Evolutionary conservation across 2,888 invertebrate species (phyloP), one percentile per base, ranked within the genome.

Genomic region (Protodeltote pygarga): DNA sequence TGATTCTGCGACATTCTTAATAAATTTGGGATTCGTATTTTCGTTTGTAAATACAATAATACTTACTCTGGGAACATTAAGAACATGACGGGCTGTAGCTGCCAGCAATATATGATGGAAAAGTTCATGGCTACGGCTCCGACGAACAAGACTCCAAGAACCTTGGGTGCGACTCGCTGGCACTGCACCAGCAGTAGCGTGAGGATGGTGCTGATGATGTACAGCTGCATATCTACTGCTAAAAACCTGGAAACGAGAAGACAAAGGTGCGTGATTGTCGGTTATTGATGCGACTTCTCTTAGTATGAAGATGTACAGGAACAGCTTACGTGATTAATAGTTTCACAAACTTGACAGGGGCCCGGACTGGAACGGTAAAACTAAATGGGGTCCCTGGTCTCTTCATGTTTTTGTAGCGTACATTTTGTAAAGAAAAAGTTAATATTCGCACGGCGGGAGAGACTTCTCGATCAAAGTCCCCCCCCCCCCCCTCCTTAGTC

Each of bases 171-270:
- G 8, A 32, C 27, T 15, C 50, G 69, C 1, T 65, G 70, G 23
- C 59, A 21, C 2, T 64, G 55, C 9, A 62, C 66, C 49, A 86
- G 53, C 23, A 50, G n/a, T 25, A 81, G 65, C 1, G 72, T 64
- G 34, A 86, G 57, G 5, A 73, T 14, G 0, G 74, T 44, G 0
- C 71, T 65, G 10, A 81, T 34, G 1, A 77, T 6, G 65, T 83
- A 78, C 31, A 87, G 71, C 67, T 87, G 87, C 77, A 81, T 81
- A 53, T 87, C 86, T 15, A 79, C 83, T 3, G 87, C 81, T 1
- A 87, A 54, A 57, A 79, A 86, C 86, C 86, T 86, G 62, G 2
- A 10, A 5, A 15, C 17, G 10, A 9, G 2, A 34, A 9, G 5
- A n/a, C 9, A 19, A 25, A 14, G 5, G 1, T 13, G 6, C 3